Percentiles rank a stretch among this genome's conserved stretches.
Conservation (phyloP, 2,797 vertebrate genomes). For the Triplophysa yarkandensis region DNA sequence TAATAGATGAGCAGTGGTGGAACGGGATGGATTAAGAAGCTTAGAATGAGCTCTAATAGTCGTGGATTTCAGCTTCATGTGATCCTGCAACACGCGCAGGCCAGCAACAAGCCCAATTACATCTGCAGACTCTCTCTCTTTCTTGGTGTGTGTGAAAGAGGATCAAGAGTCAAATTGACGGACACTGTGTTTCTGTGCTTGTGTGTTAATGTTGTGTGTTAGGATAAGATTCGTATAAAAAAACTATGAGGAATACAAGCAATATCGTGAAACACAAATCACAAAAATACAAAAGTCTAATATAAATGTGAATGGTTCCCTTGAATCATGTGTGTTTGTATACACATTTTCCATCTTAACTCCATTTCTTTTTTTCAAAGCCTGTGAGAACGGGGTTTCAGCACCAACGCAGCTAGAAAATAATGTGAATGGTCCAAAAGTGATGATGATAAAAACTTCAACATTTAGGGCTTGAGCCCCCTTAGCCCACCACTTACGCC, state of each 20-base stretch:
- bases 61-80: slow-evolving; percentile 39
- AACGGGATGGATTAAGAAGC: slow-evolving; percentile 45
- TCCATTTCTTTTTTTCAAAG: too few relatives aligned
- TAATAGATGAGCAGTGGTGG: slow-evolving; percentile 44
- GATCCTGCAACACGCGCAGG: slow-evolving; percentile 27
- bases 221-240: slow-evolving; percentile 30
- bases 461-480: too few relatives aligned
- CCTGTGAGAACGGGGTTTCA: too few relatives aligned
- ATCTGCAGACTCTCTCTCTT: background rate
- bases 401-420: too few relatives aligned
- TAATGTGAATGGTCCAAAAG: too few relatives aligned
- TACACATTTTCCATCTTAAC: too few relatives aligned
- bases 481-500: too few relatives aligned
- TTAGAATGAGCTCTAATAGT: slow-evolving; percentile 33
- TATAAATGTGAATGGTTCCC: too few relatives aligned
- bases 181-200: background rate
- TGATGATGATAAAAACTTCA: too few relatives aligned
- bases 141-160: slow-evolving; percentile 10
- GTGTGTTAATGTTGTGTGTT: slow-evolving; percentile 14
- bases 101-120: slow-evolving; percentile 36
- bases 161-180: slow-evolving; percentile 22
- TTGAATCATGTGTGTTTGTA: too few relatives aligned
- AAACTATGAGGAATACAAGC: background rate
- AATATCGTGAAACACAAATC: too few relatives aligned
- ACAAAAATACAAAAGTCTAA: too few relatives aligned